Base-by-base conservation (phyloP, 2,113 vertebrate genomes). In the Camelus bactrianus region DNA sequence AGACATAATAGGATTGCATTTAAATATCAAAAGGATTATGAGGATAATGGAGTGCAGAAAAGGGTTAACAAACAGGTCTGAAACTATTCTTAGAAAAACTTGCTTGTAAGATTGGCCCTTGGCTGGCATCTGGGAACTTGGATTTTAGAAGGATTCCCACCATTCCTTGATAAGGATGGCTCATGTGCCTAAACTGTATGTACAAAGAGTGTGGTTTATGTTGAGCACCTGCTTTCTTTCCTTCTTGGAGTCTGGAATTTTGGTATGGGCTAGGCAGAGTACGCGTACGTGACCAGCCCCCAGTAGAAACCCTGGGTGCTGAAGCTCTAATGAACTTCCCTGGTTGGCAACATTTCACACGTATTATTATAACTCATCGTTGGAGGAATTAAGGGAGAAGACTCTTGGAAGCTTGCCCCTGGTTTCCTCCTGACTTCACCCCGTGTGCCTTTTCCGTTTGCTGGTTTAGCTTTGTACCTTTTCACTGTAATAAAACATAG, bases 191-290 rank as follows among this genome's bases (percentile, higher is more conserved):
- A n/a, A 42, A 4, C 20, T 67, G 46, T n/a, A 30, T 30, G 28
- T 58, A 88, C 54, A 62, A 48, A 84, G 67, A 88, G n/a, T 67
- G 50, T 73, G 62, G 48, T 91, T 91, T 73, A 56, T 80, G 38
- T 58, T 20, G n/a, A 77, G 38, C 2, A 24, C 28, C 14, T 79
- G 89, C 65, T 92, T 96, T 89, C 24, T 92, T 96, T 89, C 24
- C 56, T 89, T 79, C 26, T 50, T 17, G 48, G 69, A 65, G 32
- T 69, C 80, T 70, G 69, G 67, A 54, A n/a, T 56, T 84, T 80
- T 80, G 70, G 50, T 91, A 11, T 62, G 65, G 50, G 65, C 12
- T 50, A 32, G 73, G 79, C 80, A 85, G 73, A 70, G 46, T 24
- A 14, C 75, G 67, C 86, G 19, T 83, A 6, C 6, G 1, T 30